Percentiles rank a stretch among this genome's conserved stretches.
Evolutionary conservation across 2,113 vertebrate species (phyloP).

Genomic region (Phocoena phocoena): DNA sequence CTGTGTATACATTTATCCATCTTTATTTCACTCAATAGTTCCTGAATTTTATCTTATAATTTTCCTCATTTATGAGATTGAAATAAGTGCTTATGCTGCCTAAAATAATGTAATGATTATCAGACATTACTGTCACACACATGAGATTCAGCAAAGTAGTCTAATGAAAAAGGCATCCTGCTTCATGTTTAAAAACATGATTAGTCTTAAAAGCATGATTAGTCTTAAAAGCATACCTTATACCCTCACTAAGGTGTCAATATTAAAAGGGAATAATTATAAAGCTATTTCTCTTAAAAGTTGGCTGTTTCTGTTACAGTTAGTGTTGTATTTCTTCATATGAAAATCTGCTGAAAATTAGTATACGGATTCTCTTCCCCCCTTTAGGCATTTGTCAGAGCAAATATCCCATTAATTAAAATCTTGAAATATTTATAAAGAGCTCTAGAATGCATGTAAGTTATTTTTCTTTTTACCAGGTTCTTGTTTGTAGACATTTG

Average conservation of each 20-base stretch:
- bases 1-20: not conserved
- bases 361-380: not conserved
- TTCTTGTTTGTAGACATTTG: not conserved
- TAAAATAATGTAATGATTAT: not conserved
- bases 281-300: conserved; percentile 4
- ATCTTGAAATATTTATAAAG: not conserved
- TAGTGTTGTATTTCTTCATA: not conserved
- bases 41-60: not conserved
- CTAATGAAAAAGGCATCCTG: not conserved
- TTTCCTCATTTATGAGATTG: not conserved
- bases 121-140: not conserved
- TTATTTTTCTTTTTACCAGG: conserved; percentile 19
- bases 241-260: not conserved
- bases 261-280: not conserved
- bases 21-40: not conserved
- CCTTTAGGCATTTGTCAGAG: not conserved
- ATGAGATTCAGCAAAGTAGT: not conserved
- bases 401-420: conserved; percentile 1
- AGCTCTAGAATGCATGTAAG: not conserved
- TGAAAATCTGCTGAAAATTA: not conserved
- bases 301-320: not conserved
- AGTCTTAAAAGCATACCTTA: not conserved
- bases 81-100: not conserved
- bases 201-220: not conserved
- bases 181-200: not conserved